Base-by-base conservation (phyloP, 2,113 vertebrate species). In the Cheirogaleus medius region DNA sequence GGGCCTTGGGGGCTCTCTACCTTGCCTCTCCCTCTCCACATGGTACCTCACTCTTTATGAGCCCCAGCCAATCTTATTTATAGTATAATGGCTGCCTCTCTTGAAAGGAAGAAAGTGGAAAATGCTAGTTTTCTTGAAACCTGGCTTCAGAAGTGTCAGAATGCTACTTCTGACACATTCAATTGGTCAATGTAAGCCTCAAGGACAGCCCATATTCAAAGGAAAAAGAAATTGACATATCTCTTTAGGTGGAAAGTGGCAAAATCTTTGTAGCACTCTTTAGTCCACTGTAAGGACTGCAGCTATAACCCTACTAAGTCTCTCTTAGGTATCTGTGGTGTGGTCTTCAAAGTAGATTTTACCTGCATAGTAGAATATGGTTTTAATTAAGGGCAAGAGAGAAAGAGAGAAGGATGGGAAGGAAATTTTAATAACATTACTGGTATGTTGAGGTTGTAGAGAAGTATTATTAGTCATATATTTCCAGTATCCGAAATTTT, bases 1-100 rank as follows among this genome's bases (percentile, higher is more conserved):
- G 32, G 60, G 1, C 1, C 0, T 64, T 15, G 7, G 27, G 25
- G 20, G 0, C n/a, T 47, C 10, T 77, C 34, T 8, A 25, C 29
- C 23, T 20, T 49, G 5, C n/a, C 14, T 32, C 1, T 20, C 15
- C 13, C 5, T 49, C 47, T 64, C 42, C 49, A 44, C 0, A 1
- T 2, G 29, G 25, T 23, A 7, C 5, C 8, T 56, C n/a, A 18
- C 39, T 49, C 32, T 37, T 37, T 34, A 23, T 11, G 29, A 78
- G 27, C 6, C 54, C 21, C 13, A 14, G 25, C 2, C 2, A 34
- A 29, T 23, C 34, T n/a, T 77, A 60, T 52, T 44, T 66, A 32
- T 25, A 17, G 3, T 21, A 68, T 29, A 32, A 81, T 47, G 64
- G 1, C 18, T 78, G 60, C 27, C 25, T 32, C 60, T 32, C 6